A percentile compares a stretch with the other conserved stretches of the same genome.
phyloP scores from a whole-genome alignment of 2,888 invertebrate species.

The Pammene fasciana region DNA sequence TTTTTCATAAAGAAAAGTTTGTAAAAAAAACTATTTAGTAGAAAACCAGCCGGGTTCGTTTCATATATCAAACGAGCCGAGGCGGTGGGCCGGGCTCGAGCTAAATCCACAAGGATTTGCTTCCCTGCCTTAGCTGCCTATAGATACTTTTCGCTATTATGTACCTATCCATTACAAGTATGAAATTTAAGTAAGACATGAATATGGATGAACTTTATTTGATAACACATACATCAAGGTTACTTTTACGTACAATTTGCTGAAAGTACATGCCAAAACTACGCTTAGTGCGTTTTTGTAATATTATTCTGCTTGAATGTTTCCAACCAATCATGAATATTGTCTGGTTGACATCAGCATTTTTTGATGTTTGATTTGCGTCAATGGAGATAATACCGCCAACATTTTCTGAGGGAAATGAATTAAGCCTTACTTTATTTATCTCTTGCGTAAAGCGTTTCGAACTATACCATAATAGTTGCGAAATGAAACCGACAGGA shows the following conservation, averaged over 20 bases:
- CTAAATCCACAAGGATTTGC: slow-evolving; percentile 51
- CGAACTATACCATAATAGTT: slow-evolving; percentile 13
- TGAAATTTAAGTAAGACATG: slow-evolving; percentile 15
- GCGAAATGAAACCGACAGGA: slow-evolving; percentile 21
- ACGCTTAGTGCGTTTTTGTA: no score
- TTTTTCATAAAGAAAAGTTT: slow-evolving; percentile 14
- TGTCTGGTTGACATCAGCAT: no score
- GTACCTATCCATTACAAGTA: slow-evolving; percentile 21
- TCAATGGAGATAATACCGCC: no score
- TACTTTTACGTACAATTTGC: no score
- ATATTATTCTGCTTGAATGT: no score
- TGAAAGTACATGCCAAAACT: no score
- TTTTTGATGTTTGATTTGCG: no score
- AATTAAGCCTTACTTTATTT: no score
- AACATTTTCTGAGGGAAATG: no score
- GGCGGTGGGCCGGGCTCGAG: slow-evolving; percentile 38
- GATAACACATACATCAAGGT: no score
- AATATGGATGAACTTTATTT: background rate
- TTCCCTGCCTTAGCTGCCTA: slow-evolving; percentile 28
- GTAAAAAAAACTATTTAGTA: slow-evolving; percentile 29
- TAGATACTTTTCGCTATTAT: slow-evolving; percentile 23
- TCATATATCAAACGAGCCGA: slow-evolving; percentile 37
- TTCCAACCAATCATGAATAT: no score
- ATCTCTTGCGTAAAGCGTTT: no score
- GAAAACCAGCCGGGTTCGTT: slow-evolving; percentile 31